Percentiles rank a stretch among this genome's conserved stretches.
phyloP scores from a whole-genome alignment of 1,140 invertebrate species.

The Drosophila tsacasi region DNA sequence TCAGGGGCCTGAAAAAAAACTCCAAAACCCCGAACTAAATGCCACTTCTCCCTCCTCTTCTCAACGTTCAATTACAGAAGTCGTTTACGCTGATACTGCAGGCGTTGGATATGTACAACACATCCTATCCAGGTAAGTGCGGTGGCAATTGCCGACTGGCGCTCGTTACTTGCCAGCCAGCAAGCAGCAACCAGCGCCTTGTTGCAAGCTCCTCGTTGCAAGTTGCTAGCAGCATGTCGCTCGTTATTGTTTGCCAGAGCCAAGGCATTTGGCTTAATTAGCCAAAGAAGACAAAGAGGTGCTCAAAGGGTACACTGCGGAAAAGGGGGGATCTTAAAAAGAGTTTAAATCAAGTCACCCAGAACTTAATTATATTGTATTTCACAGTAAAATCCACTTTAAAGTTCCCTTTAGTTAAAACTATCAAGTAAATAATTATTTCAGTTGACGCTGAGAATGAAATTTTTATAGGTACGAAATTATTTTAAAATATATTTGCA shows the following conservation, averaged over 20 bases:
- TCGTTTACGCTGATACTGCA: constrained; percentile 96
- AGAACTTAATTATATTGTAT: too few relatives aligned
- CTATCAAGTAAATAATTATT: neutral
- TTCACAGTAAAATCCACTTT: neutral
- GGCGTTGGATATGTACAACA: constrained; percentile 93
- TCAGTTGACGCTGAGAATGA: neutral
- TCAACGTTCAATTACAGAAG: constrained; percentile 88
- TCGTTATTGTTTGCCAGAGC: constrained; percentile 50
- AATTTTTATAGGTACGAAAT: neutral
- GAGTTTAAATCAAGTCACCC: neutral
- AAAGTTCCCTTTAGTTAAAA: neutral
- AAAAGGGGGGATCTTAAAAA: neutral
- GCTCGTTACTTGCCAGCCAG: constrained; percentile 26
- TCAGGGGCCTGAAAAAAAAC: constrained; percentile 53
- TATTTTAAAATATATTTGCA: neutral
- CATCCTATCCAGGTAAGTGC: constrained; percentile 88
- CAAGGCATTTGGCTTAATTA: constrained; percentile 77
- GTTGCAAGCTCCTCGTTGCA: constrained; percentile 44
- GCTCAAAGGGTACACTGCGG: constrained; percentile 12
- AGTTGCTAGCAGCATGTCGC: constrained; percentile 29
- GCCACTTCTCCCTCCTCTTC: constrained; percentile 32
- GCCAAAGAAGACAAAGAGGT: constrained; percentile 30
- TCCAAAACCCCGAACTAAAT: constrained; percentile 44
- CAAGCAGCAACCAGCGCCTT: constrained; percentile 8
- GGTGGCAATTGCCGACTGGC: constrained; percentile 68